phyloP scores from a whole-genome alignment of 2,113 vertebrate genomes.

The Pavo muticus region DNA sequence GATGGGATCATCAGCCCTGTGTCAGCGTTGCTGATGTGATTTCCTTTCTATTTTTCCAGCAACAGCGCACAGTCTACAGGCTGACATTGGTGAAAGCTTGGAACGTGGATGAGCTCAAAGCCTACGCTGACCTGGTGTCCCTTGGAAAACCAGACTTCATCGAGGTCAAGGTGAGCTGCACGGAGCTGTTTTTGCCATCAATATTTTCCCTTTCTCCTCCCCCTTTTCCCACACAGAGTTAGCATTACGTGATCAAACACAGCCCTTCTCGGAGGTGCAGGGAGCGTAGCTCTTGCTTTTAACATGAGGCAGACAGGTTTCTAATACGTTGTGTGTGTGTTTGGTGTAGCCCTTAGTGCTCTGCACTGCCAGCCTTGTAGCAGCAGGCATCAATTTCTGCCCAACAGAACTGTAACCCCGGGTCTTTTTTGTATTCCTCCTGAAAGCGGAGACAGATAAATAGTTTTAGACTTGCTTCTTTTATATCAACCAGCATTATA shows the following conservation, averaged over 20 bases:
- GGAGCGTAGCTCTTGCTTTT: neutral
- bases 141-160: conserved; percentile 93
- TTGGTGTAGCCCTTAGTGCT: neutral
- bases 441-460: neutral
- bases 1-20: neutral
- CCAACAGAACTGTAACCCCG: neutral
- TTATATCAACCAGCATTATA: neutral
- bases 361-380: neutral
- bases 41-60: conserved; percentile 73
- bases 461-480: neutral
- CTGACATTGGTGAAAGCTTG: conserved; percentile 95
- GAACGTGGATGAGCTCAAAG: conserved; percentile 93
- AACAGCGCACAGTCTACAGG: conserved; percentile 92
- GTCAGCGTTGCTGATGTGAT: neutral
- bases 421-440: neutral
- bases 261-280: neutral
- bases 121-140: conserved; percentile 89
- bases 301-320: neutral
- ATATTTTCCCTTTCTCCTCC: neutral
- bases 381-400: neutral
- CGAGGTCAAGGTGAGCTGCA: conserved; percentile 90
- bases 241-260: neutral
- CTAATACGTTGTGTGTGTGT: neutral
- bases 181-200: neutral
- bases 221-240: neutral